Evolutionary conservation across 2,113 vertebrate species (phyloP).

Genomic region (Amazona guildingii): DNA sequence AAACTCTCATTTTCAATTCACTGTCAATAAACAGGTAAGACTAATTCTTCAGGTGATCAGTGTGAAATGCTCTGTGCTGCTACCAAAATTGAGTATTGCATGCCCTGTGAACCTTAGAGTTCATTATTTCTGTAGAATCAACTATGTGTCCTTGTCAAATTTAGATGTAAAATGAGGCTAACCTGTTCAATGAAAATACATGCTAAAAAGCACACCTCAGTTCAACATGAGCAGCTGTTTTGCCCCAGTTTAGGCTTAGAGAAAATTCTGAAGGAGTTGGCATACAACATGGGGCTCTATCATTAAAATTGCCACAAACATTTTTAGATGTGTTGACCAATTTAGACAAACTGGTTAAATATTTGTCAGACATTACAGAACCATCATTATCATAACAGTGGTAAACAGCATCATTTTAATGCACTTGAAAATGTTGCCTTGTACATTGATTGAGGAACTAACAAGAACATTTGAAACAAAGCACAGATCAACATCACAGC

Average conservation of each 20-base stretch:
- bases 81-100: neutral
- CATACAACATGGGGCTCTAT: neutral
- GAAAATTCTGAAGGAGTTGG: neutral
- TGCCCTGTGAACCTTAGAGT: neutral
- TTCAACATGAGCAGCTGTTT: neutral
- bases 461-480: conserved; percentile 51
- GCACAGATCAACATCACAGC: neutral
- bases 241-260: neutral
- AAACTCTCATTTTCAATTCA: neutral
- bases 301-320: neutral
- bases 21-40: neutral
- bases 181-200: neutral
- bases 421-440: conserved; percentile 24
- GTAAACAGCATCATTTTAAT: conserved; percentile 25
- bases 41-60: neutral
- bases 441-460: conserved; percentile 37
- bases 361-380: neutral
- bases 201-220: neutral
- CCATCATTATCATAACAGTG: neutral
- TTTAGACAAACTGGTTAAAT: conserved; percentile 33
- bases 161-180: neutral
- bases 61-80: neutral
- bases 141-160: neutral
- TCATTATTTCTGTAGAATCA: neutral
- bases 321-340: neutral